Base-by-base conservation (phyloP, 2,888 invertebrate species). In the Lasioglossum leucozonium region DNA sequence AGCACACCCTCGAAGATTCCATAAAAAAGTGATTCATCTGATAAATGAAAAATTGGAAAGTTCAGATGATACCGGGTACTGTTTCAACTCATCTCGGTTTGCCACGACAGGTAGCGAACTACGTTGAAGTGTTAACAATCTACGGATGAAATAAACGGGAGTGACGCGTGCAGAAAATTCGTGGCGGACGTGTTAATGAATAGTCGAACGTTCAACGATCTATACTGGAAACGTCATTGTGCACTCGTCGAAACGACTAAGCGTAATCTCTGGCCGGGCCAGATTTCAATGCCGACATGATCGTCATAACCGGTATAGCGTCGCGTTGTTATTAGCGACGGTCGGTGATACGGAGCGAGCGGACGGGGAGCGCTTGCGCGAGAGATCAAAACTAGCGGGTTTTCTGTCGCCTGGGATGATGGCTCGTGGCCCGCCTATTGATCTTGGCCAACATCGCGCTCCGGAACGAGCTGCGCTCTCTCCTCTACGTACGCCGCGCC, bases 391-490 rank as follows among this genome's bases (percentile, higher is more conserved):
- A 91, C 90, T 83, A 88, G 85, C 87, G 89, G 86, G 87, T 84
- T 92, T 90, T 92, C 86, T 93, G 93, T 93, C 92, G 93, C 93
- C 92, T 92, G 93, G 93, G 93, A 93, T 93, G 91, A 91, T 92
- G 92, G 91, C 90, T 92, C 90, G 92, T 91, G 93, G 90, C 90
- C 91, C 91, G 91, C 91, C 93, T 94, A 94, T 94, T 93, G 94
- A 94, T 94, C 93, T 93, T 93, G 93, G 94, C 90, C 91, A 91
- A 91, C 92, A 91, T 93, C 91, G 92, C 91, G 91, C 91, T 91
- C 88, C 89, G 87, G 91, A 92, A 92, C 90, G 87, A 88, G 89
- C 77, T 84, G 77, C 85, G 81, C 81, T 81, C 81, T n/a, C 76
- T 86, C 82, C 82, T 86, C 77, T 82, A 71, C 83, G 79, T 34